Percentiles rank a stretch among this genome's conserved stretches.
phyloP scores from a whole-genome alignment of 1,140 invertebrate genomes.

The Leguminivora glycinivorella region DNA sequence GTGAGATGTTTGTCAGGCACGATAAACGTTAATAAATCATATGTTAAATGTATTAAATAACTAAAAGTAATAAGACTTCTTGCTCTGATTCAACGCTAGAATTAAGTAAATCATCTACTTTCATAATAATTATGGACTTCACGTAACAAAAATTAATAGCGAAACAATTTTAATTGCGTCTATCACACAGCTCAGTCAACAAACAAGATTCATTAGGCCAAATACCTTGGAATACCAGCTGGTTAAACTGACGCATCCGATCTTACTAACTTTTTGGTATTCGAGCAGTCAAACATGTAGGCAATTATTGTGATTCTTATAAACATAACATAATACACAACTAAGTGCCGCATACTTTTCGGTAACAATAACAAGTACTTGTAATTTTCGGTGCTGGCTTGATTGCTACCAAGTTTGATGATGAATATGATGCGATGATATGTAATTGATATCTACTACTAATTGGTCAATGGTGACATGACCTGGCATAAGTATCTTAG shows the following conservation, averaged over 20 bases:
- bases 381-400: too few relatives aligned
- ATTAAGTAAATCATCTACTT: background rate
- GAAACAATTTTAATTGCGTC: background rate
- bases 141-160: background rate
- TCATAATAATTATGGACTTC: background rate
- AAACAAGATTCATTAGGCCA: constrained; percentile 8
- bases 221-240: constrained; percentile 14
- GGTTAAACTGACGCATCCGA: background rate
- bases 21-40: background rate
- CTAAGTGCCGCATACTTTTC: background rate
- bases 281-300: background rate
- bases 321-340: background rate
- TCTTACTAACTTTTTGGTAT: constrained; percentile 1
- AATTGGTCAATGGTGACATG: too few relatives aligned
- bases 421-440: too few relatives aligned
- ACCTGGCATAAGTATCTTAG: too few relatives aligned
- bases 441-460: too few relatives aligned
- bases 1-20: too few relatives aligned
- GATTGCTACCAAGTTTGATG: too few relatives aligned
- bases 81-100: background rate
- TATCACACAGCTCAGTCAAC: background rate
- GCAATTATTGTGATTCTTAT: background rate
- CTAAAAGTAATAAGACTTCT: background rate
- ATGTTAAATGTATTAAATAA: background rate
- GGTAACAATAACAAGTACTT: too few relatives aligned